A percentile compares a stretch with the other conserved stretches of the same genome.
Conservation (phyloP, 2,113 vertebrate species). For the Epinephelus fuscoguttatus region DNA sequence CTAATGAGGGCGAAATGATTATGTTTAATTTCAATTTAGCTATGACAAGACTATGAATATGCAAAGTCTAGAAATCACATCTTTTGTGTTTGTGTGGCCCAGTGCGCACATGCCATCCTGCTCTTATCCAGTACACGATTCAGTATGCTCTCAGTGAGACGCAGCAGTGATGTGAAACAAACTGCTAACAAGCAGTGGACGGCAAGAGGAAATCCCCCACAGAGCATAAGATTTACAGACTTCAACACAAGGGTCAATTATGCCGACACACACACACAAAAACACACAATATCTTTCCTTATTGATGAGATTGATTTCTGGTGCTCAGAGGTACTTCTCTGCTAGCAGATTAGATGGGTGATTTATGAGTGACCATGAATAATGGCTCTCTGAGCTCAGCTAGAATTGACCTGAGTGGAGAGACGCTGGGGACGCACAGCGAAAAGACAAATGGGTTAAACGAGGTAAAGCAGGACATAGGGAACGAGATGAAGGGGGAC, state of each 20-base stretch:
- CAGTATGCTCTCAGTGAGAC: slow-evolving; percentile 30
- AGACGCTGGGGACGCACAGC: neutral
- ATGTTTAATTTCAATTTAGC: slow-evolving; percentile 15
- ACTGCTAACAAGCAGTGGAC: slow-evolving; percentile 55
- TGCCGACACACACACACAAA: slow-evolving; percentile 30
- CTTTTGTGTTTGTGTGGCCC: neutral
- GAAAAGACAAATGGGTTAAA: slow-evolving; percentile 52
- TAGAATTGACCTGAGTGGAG: slow-evolving; percentile 46
- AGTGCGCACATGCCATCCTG: neutral
- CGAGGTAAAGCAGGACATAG: slow-evolving; percentile 44
- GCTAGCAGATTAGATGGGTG: slow-evolving; percentile 55
- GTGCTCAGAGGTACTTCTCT: slow-evolving; percentile 8
- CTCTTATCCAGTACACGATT: neutral
- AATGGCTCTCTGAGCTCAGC: slow-evolving; percentile 41
- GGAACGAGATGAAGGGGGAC: slow-evolving; percentile 57
- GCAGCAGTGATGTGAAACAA: slow-evolving; percentile 43
- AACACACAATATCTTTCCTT: slow-evolving; percentile 43
- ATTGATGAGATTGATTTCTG: slow-evolving; percentile 62
- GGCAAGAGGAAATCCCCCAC: neutral
- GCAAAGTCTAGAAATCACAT: neutral
- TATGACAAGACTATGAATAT: neutral
- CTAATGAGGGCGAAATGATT: slow-evolving; percentile 15
- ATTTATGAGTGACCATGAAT: slow-evolving; percentile 58
- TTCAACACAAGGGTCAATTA: slow-evolving; percentile 49
- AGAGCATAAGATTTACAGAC: slow-evolving; percentile 41